Evolutionary conservation across 2,797 vertebrate species (phyloP).

Genomic region (Alcedo atthis): DNA sequence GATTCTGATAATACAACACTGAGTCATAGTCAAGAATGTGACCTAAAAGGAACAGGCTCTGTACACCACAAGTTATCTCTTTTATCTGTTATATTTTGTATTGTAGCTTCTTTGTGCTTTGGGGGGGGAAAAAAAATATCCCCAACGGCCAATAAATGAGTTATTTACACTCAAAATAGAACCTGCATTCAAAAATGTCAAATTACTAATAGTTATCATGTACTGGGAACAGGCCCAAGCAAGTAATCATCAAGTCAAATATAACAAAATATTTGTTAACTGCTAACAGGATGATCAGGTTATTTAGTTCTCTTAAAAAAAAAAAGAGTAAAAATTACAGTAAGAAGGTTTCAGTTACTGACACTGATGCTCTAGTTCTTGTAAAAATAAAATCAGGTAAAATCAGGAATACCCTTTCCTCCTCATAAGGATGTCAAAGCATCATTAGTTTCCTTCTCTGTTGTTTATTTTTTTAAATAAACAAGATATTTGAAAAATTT

Average conservation of each 20-base stretch:
- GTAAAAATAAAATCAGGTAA: not conserved
- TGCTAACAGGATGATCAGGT: not conserved
- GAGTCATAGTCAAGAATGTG: slow-evolving; percentile 36
- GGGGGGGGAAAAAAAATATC: not conserved
- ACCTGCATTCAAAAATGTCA: not conserved
- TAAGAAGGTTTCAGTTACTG: not conserved
- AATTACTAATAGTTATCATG: not conserved
- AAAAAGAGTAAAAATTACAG: not conserved
- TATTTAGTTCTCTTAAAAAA: not conserved
- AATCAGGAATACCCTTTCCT: not conserved
- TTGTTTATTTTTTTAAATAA: not conserved
- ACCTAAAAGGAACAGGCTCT: slow-evolving; percentile 3
- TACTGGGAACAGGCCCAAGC: not conserved
- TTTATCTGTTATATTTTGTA: not conserved
- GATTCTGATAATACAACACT: slow-evolving; percentile 31
- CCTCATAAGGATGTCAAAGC: not conserved
- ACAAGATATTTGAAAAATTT: not conserved
- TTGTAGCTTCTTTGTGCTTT: not conserved
- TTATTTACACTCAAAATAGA: not conserved
- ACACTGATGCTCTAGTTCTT: not conserved
- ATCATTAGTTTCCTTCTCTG: not conserved
- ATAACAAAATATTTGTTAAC: not conserved
- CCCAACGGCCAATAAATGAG: not conserved
- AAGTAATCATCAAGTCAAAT: not conserved
- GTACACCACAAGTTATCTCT: not conserved